Percentiles rank a stretch among this genome's conserved stretches.
Conservation (phyloP, 2,888 invertebrate genomes). For the Maniola hyperantus region DNA sequence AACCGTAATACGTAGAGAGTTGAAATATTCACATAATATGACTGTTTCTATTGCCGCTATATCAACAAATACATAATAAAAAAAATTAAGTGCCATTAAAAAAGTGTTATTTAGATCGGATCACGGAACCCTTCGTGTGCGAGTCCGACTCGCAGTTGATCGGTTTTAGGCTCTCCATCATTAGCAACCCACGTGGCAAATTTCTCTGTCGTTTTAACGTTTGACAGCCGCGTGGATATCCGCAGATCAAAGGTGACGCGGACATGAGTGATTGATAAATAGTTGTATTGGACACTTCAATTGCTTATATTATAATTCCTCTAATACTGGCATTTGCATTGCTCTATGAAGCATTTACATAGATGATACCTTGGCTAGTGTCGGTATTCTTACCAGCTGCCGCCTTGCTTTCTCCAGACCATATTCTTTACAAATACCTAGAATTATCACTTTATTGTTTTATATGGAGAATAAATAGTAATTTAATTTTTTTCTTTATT, state of each 20-base stretch:
- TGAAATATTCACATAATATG: too few species aligned
- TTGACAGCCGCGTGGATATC: conserved; percentile 27
- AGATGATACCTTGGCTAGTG: not conserved
- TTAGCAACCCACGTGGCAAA: conserved; percentile 4
- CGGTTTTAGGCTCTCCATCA: not conserved
- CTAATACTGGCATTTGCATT: not conserved
- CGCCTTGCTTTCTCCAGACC: not conserved
- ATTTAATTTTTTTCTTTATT: too few species aligned
- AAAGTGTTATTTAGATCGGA: too few species aligned
- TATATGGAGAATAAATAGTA: too few species aligned
- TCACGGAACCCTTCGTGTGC: too few species aligned
- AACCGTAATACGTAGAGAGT: too few species aligned
- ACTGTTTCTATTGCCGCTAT: too few species aligned
- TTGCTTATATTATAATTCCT: conserved; percentile 32
- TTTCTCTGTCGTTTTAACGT: conserved; percentile 12
- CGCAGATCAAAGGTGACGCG: conserved; percentile 28
- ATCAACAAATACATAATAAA: too few species aligned
- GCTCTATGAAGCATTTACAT: conserved; percentile 2
- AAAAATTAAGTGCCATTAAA: too few species aligned
- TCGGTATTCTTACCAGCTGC: not conserved
- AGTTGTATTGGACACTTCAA: conserved; percentile 29
- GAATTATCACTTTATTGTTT: not conserved
- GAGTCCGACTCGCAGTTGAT: too few species aligned
- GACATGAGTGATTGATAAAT: conserved; percentile 33
- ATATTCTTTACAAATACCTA: not conserved